A percentile compares a stretch with the other conserved stretches of the same genome.
Conservation (phyloP, 2,888 invertebrate genomes). For the Gandaritis pyraliata region DNA sequence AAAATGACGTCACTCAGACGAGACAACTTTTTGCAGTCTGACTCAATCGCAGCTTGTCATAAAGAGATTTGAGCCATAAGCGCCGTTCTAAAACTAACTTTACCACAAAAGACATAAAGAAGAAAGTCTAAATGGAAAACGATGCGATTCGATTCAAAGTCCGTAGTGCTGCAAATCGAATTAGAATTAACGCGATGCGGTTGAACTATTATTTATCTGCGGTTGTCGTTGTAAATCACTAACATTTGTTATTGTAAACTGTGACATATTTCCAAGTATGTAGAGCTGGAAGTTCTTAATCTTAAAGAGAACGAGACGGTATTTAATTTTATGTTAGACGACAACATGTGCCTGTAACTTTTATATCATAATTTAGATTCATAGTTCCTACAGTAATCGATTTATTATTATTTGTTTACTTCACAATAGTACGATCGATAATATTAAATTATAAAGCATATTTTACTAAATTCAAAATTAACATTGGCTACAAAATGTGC, state of each 20-base stretch:
- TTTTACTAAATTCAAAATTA: too few species aligned
- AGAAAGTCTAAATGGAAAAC: slow-evolving; percentile 16
- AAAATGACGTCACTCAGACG: slow-evolving; percentile 62
- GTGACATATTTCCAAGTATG: not conserved
- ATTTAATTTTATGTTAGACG: not conserved
- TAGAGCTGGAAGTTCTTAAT: not conserved
- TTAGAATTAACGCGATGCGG: slow-evolving; percentile 50
- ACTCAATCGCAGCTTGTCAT: slow-evolving; percentile 53
- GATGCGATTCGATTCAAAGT: slow-evolving; percentile 43
- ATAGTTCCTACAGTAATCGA: not conserved
- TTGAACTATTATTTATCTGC: slow-evolving; percentile 17
- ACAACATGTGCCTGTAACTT: not conserved
- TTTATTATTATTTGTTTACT: too few species aligned
- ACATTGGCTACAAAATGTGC: too few species aligned
- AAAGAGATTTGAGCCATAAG: slow-evolving; percentile 38
- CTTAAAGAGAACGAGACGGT: not conserved
- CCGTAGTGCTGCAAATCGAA: slow-evolving; percentile 59
- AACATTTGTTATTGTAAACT: slow-evolving; percentile 38
- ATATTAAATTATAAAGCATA: too few species aligned
- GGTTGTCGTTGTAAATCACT: slow-evolving; percentile 41
- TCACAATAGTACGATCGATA: too few species aligned
- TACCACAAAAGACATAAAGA: slow-evolving; percentile 33
- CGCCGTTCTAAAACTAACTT: slow-evolving; percentile 43
- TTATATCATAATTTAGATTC: not conserved
- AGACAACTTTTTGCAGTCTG: slow-evolving; percentile 62